Percentiles rank a stretch among this genome's conserved stretches.
phyloP scores from a whole-genome alignment of 2,113 vertebrate species.

The Coracopsis vasa region DNA sequence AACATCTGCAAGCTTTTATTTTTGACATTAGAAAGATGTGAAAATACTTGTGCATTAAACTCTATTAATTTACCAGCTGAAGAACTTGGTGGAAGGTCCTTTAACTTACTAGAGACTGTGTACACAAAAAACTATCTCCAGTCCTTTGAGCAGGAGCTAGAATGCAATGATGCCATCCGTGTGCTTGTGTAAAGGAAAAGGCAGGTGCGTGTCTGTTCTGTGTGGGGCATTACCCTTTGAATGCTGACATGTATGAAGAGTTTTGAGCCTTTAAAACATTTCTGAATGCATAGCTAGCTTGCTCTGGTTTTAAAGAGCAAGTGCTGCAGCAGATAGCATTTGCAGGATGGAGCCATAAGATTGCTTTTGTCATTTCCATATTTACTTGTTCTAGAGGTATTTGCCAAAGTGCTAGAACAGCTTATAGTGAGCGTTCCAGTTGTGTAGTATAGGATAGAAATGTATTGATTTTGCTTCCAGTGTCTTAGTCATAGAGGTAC shows the following conservation, averaged over 20 bases:
- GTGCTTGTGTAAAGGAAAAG: neutral
- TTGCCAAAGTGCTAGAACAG: neutral
- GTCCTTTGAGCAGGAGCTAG: neutral
- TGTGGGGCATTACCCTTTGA: neutral
- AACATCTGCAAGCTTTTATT: slow-evolving; percentile 71
- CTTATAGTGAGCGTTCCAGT: neutral
- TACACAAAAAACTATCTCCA: neutral
- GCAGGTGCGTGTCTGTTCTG: neutral
- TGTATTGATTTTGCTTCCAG: neutral
- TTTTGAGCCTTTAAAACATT: neutral
- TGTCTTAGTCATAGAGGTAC: neutral
- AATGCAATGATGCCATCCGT: accelerated
- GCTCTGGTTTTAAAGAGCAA: neutral
- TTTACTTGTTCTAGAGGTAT: neutral
- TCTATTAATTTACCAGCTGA: slow-evolving; percentile 51
- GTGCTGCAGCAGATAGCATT: neutral
- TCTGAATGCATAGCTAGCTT: neutral
- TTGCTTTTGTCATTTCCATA: neutral
- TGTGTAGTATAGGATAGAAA: neutral
- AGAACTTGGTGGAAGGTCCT: neutral
- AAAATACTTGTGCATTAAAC: slow-evolving; percentile 57
- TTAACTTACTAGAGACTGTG: neutral
- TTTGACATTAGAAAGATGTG: slow-evolving; percentile 40
- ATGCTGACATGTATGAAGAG: neutral
- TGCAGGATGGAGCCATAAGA: neutral